Base-by-base conservation (phyloP, 2,888 invertebrate genomes). In the Caenorhabditis auriculariae region DNA sequence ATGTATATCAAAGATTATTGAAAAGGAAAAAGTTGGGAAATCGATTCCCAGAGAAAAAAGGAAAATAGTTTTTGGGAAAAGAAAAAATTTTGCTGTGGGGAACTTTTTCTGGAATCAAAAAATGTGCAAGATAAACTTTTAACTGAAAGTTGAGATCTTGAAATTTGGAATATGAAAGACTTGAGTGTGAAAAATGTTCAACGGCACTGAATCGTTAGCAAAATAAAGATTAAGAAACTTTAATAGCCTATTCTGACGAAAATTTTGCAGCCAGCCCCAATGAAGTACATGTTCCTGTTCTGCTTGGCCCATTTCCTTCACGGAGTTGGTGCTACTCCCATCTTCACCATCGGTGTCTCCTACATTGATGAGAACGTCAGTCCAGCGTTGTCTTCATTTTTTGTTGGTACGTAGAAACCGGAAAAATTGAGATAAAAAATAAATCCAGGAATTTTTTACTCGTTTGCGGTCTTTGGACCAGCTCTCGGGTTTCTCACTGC, bases 281-380 rank as follows among this genome's bases (percentile, higher is more conserved):
- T 38, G n/a, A 24, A 52, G 9, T 81, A 78, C 58, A 70, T 77
- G 45, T 66, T 76, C 65, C 82, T 91, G 71, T 91, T 93, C 82
- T 88, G 91, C 73, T 80, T 87, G 32, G 91, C 89, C 0, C 91
- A 91, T 83, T 86, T 92, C 64, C 84, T 93, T 54, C 90, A 91
- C 82, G 92, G 92, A 32, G 88, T 89, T 1, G 92, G 92, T 27
- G 90, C 91, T 0, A 87, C 91, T 0, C 91, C 92, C 0, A 87
- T 93, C 58, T 92, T 89, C 83, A 92, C 92, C 0, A 87, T 93
- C 46, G 91, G 91, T 27, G 89, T 91, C 61, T 89, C 91, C 0
- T 92, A 89, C 82, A 87, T 92, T 66, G 91, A 93, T 82, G 91
- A 92, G 83, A 91, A 90, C 81, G 89, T 91, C n/a, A 70, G 71